Evolutionary conservation across 2,113 vertebrate genomes (phyloP), one percentile per base, ranked within the genome.

Genomic region (Megalops atlanticus): DNA sequence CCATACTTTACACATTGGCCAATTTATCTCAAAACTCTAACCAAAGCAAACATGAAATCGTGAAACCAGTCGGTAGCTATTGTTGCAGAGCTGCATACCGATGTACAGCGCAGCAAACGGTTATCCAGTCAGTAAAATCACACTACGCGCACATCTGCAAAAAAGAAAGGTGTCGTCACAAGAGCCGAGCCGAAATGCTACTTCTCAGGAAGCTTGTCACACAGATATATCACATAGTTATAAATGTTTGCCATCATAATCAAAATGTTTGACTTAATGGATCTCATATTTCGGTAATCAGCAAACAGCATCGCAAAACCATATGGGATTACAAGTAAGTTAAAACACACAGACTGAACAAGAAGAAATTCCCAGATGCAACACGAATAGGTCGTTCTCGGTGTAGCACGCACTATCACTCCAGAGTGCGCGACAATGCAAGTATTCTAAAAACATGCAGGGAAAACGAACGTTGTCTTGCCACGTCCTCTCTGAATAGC

Each of bases 271-370:
- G 38, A 39, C 33, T 73, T 73, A 16, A 73, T 39, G 14, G 75
- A 47, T 12, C 39, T 82, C 71, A 82, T 64, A 64, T 64, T n/a
- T 31, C 7, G 58, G 24, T 27, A 31, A 64, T 64, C 58, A 64
- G 8, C 7, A 64, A n/a, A 64, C n/a, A 10, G 11, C 3, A 2
- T 1, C n/a, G 31, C n/a, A 64, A 11, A 45, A 31, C n/a, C n/a
- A 64, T 2, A 64, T 27, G 11, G 24, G 27, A n/a, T 27, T n/a
- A 64, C 24, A 86, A 80, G 76, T 58, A 81, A 78, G 81, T 84
- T 79, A 74, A 40, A 41, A 24, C 54, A 71, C 82, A 77, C 71
- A 27, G 54, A 70, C 43, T 15, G 52, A 33, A 69, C 21, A 80
- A 74, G 76, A 78, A 78, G 18, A 31, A 27, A 27, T 31, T 64